Evolutionary conservation across 2,113 vertebrate genomes (phyloP), one percentile per base, ranked within the genome.

Genomic region (Junco hyemalis): DNA sequence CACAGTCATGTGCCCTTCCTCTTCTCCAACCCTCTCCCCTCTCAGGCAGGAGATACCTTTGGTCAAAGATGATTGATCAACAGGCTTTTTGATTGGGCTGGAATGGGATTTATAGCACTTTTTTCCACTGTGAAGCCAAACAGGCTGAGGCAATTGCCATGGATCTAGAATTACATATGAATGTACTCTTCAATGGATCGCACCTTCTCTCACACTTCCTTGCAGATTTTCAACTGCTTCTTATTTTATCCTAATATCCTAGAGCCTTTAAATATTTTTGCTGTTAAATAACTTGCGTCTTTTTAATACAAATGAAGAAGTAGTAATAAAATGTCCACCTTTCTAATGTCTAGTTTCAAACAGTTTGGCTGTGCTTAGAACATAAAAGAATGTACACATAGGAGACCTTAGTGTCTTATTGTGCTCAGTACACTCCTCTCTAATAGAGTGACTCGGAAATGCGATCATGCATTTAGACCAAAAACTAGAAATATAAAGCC

Each of bases 1-100:
- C 31, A 25, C 0, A 81, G n/a, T 23, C 2, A 1, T 0, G 0
- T 5, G n/a, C 11, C 56, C n/a, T 38, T 21, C 44, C 29, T 60
- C 11, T 70, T 26, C n/a, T 74, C 36, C 77, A 79, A 3, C 20
- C 56, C 64, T 48, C 31, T 91, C 23, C 29, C 72, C 19, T 29
- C 42, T 44, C 26, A 57, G 36, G 31, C 38, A 78, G 51, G 21
- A 86, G 51, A 48, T 63, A 22, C 11, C 9, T 73, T 38, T n/a
- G n/a, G 54, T n/a, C 59, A 64, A 28, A 36, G n/a, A 40, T 15
- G 23, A 64, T 4, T 47, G 28, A 28, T 64, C 48, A 54, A 29
- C 23, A 69, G 60, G 29, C 45, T 53, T 61, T 56, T 51, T 48
- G 47, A 35, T 19, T 66, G 69, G 42, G 26, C 42, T 85, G 84